Percentiles rank a stretch among this genome's conserved stretches.
phyloP scores from a whole-genome alignment of 2,797 vertebrate species.

The Crenichthys baileyi region DNA sequence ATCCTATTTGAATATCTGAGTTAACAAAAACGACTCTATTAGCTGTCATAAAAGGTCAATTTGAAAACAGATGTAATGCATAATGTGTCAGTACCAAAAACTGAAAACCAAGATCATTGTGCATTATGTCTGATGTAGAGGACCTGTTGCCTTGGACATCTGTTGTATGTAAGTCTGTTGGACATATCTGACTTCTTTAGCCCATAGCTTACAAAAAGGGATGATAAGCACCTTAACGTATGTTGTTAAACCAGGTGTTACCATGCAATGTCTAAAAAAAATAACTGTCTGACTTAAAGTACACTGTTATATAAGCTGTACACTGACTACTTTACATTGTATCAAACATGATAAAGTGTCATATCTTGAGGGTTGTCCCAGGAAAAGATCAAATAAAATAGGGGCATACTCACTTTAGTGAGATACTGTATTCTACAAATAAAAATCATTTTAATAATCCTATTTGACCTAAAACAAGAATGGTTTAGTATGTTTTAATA shows the following conservation, averaged over 20 bases:
- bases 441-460: too few relatives aligned
- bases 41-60: slow-evolving; percentile 46
- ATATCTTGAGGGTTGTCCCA: too few relatives aligned
- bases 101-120: slow-evolving; percentile 49
- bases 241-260: slow-evolving; percentile 78
- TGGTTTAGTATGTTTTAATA: too few relatives aligned
- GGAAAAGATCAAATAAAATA: too few relatives aligned
- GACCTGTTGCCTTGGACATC: slow-evolving; percentile 70
- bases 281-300: too few relatives aligned
- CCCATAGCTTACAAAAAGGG: slow-evolving; percentile 77
- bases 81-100: slow-evolving; percentile 49
- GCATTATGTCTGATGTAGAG: slow-evolving; percentile 37
- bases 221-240: slow-evolving; percentile 69
- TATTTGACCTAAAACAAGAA: too few relatives aligned
- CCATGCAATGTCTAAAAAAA: slow-evolving; percentile 2
- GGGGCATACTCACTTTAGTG: too few relatives aligned
- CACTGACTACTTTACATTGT: too few relatives aligned
- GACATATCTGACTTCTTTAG: slow-evolving; percentile 76
- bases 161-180: slow-evolving; percentile 69
- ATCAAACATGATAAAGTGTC: too few relatives aligned
- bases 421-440: too few relatives aligned
- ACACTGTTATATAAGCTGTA: too few relatives aligned
- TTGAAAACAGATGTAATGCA: slow-evolving; percentile 63
- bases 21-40: slow-evolving; percentile 57
- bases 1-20: slow-evolving; percentile 55